phyloP scores from a whole-genome alignment of 2,113 vertebrate species.

The Syrmaticus mikado region DNA sequence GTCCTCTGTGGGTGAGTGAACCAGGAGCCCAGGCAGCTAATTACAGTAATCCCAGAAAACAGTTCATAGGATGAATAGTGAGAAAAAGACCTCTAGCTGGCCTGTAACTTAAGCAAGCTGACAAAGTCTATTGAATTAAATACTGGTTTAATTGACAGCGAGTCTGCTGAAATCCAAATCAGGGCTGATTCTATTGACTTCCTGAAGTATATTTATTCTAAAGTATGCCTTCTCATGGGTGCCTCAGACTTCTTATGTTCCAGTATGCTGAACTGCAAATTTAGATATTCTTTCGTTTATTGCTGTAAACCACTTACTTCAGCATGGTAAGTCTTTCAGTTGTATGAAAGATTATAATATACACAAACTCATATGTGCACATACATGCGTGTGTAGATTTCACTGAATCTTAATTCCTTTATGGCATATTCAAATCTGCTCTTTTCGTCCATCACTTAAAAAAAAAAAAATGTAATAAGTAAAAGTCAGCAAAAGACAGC shows the following conservation, averaged over 20 bases:
- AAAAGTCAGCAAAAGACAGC: background rate
- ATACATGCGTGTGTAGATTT: background rate
- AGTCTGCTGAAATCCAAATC: background rate
- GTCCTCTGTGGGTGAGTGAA: background rate
- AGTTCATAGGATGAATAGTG: background rate
- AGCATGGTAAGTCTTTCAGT: background rate
- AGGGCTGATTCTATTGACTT: background rate
- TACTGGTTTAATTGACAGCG: background rate
- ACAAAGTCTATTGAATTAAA: constrained; percentile 33
- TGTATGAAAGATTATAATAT: background rate
- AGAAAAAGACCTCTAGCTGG: background rate
- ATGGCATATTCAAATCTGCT: background rate
- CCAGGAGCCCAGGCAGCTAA: background rate
- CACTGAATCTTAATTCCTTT: constrained; percentile 5
- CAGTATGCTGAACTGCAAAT: background rate
- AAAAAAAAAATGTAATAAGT: background rate
- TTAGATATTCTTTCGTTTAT: background rate
- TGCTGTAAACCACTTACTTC: background rate
- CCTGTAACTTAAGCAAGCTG: background rate
- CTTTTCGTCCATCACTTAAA: background rate
- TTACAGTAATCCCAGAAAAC: background rate
- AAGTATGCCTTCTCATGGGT: background rate
- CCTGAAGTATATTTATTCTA: background rate
- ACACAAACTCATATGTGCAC: background rate
- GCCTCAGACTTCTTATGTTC: background rate